Evolutionary conservation across 2,797 vertebrate genomes (phyloP), one percentile per base, ranked within the genome.

Genomic region (Schizopygopsis malacanthus): DNA sequence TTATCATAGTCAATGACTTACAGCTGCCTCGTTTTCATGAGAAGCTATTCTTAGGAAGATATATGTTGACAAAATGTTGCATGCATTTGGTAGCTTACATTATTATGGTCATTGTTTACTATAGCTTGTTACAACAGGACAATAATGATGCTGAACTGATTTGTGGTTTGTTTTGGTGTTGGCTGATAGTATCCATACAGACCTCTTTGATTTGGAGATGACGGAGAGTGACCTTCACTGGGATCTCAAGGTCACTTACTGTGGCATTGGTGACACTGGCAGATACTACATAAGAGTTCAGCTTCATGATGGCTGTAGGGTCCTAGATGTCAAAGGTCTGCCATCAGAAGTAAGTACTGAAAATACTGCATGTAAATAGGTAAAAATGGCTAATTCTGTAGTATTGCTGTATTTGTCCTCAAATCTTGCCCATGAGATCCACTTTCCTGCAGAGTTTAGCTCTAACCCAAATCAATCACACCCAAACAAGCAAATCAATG

Each of bases 241-340:
- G 94, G 6, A 97, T 92, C 0, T 13, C 82, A 77, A 99, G 94
- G 88, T 96, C 91, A 71, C 86, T 91, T 88, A 98, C 56, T 1
- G 85, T 84, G 16, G 89, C 89, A 16, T 95, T 93, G 87, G 94
- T 96, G 87, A 97, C 82, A 82, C 96, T 97, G 92, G 97, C 96
- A 85, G 97, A 97, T 80, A 99, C 94, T 61, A 98, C 90, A 0
- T 95, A 96, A 0, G 96, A 95, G 86, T 95, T 96, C 88, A 99
- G 82, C 3, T 4, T 89, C 91, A 89, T 67, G 22, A 33, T 87
- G 5, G 1, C 89, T 8, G 81, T 4, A 0, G 81, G 28, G 41
- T 95, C 95, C 97, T 99, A 88, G 10, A 71, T 76, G 15, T 81
- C 9, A 37, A 81, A 50, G 15, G 8, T 0, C 10, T 67, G 54